Base-by-base conservation (phyloP, 2,113 vertebrate genomes). In the Dromaius novaehollandiae region DNA sequence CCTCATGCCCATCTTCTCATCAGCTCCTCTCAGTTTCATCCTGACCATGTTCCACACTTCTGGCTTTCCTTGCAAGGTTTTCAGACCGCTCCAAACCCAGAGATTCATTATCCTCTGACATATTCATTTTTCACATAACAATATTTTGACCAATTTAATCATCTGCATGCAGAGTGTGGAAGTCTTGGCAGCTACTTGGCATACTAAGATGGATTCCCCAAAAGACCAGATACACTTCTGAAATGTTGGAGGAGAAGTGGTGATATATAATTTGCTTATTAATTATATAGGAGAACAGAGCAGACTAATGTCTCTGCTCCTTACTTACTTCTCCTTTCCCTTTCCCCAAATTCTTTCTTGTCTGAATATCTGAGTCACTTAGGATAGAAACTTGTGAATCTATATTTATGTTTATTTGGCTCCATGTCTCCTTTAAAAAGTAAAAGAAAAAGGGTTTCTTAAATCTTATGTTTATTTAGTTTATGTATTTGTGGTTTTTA, bases 101-200 rank as follows among this genome's bases (percentile, higher is more conserved):
- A 87, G 85, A 95, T 96, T 95, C 94, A 88, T 95, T 96, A 88
- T 96, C 83, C 74, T 89, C 84, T 68, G 89, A 84, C 91, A 94
- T 94, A 91, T 69, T 94, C 92, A 93, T 92, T 94, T 95, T 88
- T 95, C 93, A 96, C 90, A 83, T 53, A 96, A 96, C 92, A 96
- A 94, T 96, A 96, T 97, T 97, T 97, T 96, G 97, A 95, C 91
- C 93, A 95, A 83, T 90, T 94, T 96, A 96, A 96, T 96, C 86
- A 91, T 97, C 95, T 88, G 86, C 93, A 96, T 88, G 88, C 94
- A 93, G 85, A 93, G 86, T 92, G 96, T 95, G 86, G 95, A 96
- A 94, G 87, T 84, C 89, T 97, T 92, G 88, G 94, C 97, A 97
- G 95, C 92, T 89, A 88, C 81, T 97, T 96, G 95, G 93, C 96